Evolutionary conservation across 1,140 invertebrate species (phyloP).

Genomic region (Physella acuta): DNA sequence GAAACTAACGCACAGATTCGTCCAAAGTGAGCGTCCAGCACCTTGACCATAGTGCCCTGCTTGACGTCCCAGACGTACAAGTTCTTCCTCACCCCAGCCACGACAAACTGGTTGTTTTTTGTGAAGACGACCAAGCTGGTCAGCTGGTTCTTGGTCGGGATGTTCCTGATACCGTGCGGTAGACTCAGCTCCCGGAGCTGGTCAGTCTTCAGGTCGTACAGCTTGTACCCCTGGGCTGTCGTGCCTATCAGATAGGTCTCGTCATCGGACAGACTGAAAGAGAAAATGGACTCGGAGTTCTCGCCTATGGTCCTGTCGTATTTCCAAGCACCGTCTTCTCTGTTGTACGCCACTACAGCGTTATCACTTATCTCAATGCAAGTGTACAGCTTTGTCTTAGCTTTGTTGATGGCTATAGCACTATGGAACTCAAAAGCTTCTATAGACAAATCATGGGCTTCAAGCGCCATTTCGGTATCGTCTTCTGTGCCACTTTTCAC

Average conservation of each 20-base stretch:
- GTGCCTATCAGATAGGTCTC: slow-evolving; percentile 81
- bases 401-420: slow-evolving; percentile 64
- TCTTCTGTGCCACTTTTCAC: slow-evolving; percentile 48
- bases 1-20: slow-evolving; percentile 87
- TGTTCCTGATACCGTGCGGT: slow-evolving; percentile 88
- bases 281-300: slow-evolving; percentile 68
- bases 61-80: slow-evolving; percentile 90
- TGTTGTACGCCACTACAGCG: slow-evolving; percentile 52
- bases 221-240: slow-evolving; percentile 75
- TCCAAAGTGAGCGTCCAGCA: slow-evolving; percentile 94
- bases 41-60: slow-evolving; percentile 76
- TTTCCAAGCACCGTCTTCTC: slow-evolving; percentile 54
- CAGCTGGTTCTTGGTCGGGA: slow-evolving; percentile 73
- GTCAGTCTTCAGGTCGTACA: slow-evolving; percentile 60
- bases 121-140: slow-evolving; percentile 75
- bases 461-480: slow-evolving; percentile 53
- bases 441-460: slow-evolving; percentile 57
- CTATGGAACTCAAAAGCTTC: slow-evolving; percentile 76
- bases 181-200: slow-evolving; percentile 71
- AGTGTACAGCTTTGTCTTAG: slow-evolving; percentile 51
- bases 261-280: slow-evolving; percentile 79
- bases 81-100: slow-evolving; percentile 92
- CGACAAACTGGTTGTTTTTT: slow-evolving; percentile 83
- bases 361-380: slow-evolving; percentile 60
- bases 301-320: slow-evolving; percentile 58